Evolutionary conservation across 1,140 invertebrate genomes (phyloP).

Genomic region (Drosophila mauritiana): DNA sequence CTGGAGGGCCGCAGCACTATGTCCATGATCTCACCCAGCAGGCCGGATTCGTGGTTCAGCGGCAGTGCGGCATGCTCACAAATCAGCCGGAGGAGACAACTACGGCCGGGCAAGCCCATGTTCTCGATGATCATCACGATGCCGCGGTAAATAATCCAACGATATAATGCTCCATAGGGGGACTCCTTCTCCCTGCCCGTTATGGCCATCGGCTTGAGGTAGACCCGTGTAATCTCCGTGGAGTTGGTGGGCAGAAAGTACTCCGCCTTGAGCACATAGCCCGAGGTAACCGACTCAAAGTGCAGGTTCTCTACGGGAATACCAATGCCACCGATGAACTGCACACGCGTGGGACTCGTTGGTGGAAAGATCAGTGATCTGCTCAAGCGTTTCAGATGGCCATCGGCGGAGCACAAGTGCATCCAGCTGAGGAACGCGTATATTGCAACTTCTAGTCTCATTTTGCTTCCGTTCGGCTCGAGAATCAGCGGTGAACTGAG

Average conservation of each 20-base stretch:
- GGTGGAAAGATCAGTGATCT: constrained; percentile 77
- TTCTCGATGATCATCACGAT: constrained; percentile 79
- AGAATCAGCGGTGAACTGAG: constrained; percentile 36
- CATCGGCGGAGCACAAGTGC: background rate
- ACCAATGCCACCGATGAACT: constrained; percentile 82
- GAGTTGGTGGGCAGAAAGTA: constrained; percentile 78
- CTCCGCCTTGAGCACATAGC: constrained; percentile 82
- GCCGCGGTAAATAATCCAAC: constrained; percentile 77
- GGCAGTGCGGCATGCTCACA: constrained; percentile 90
- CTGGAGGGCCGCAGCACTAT: constrained; percentile 87
- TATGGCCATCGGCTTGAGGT: constrained; percentile 65
- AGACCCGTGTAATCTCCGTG: constrained; percentile 56
- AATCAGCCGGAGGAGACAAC: constrained; percentile 89
- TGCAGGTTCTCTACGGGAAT: constrained; percentile 76
- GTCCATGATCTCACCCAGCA: constrained; percentile 89
- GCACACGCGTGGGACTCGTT: constrained; percentile 76
- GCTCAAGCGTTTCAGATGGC: constrained; percentile 53
- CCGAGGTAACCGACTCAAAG: constrained; percentile 80
- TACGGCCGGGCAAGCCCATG: constrained; percentile 87
- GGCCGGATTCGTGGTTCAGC: constrained; percentile 87
- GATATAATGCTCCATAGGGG: constrained; percentile 54
- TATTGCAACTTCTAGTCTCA: constrained; percentile 23
- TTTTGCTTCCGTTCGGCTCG: constrained; percentile 24
- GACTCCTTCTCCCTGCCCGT: constrained; percentile 35
- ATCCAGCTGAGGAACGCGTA: background rate